Percentiles rank a stretch among this genome's conserved stretches.
phyloP scores from a whole-genome alignment of 2,113 vertebrate genomes.

The Anarrhichthys ocellatus region DNA sequence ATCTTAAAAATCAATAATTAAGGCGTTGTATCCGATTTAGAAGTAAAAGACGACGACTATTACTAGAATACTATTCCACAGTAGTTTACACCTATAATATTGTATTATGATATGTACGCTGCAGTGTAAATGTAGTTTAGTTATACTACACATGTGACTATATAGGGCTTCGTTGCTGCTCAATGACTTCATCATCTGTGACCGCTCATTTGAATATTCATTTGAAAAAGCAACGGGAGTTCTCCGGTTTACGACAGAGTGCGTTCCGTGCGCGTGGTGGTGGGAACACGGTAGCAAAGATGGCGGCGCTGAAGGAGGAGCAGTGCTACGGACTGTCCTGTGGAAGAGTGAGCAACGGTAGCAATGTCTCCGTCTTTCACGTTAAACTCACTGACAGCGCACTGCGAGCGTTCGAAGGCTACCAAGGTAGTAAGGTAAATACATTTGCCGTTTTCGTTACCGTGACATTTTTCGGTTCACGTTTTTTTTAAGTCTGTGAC shows the following conservation, averaged over 20 bases:
- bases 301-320: conserved; percentile 98
- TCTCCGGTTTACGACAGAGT: conserved; percentile 72
- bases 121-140: not conserved
- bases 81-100: not conserved
- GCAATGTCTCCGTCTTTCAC: conserved; percentile 93
- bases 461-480: conserved; percentile 20
- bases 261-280: conserved; percentile 83
- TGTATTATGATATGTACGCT: too few species aligned
- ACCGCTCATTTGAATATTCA: conserved; percentile 84
- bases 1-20: not conserved
- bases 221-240: conserved; percentile 66
- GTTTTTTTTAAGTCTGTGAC: conserved; percentile 59
- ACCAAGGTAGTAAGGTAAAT: conserved; percentile 89
- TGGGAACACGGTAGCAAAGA: conserved; percentile 91
- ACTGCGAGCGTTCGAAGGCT: conserved; percentile 91
- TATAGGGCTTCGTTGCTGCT: conserved; percentile 14
- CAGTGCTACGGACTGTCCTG: conserved; percentile 96
- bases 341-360: conserved; percentile 92
- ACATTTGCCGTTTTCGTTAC: not conserved
- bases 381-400: conserved; percentile 98
- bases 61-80: not conserved
- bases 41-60: not conserved
- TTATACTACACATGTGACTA: conserved; percentile 3
- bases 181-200: conserved; percentile 18
- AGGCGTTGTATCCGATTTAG: not conserved